phyloP scores from a whole-genome alignment of 1,140 invertebrate species.

The Zaprionus lachaisei region DNA sequence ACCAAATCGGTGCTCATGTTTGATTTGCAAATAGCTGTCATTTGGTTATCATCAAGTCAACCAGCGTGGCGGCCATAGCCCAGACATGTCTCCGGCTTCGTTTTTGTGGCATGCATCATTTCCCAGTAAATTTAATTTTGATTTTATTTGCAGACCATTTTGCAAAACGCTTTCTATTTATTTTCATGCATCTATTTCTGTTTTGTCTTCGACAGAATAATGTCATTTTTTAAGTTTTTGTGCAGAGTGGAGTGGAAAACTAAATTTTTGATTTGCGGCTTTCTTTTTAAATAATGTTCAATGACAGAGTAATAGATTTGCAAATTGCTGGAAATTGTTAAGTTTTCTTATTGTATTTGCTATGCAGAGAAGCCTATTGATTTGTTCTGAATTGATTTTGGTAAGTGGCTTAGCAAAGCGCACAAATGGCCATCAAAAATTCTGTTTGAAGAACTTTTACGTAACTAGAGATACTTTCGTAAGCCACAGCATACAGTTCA shows the following conservation, averaged over 20 bases:
- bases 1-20: constrained; percentile 54
- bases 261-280: background rate
- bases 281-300: background rate
- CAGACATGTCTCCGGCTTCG: constrained; percentile 40
- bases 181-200: constrained; percentile 12
- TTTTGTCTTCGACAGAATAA: constrained; percentile 3
- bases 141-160: constrained; percentile 6
- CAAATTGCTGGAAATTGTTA: background rate
- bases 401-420: constrained; percentile 1
- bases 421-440: background rate
- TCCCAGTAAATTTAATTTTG: constrained; percentile 20
- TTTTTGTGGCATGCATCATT: constrained; percentile 17
- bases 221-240: background rate
- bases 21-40: constrained; percentile 77
- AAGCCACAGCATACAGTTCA: background rate
- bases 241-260: background rate
- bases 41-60: constrained; percentile 69
- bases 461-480: background rate
- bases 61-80: constrained; percentile 24
- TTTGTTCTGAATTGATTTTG: background rate
- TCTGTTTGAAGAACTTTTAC: constrained; percentile 1
- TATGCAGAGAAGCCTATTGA: background rate
- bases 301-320: background rate
- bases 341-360: background rate
- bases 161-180: background rate